phyloP scores from a whole-genome alignment of 2,113 vertebrate species.

The Capra hircus region DNA sequence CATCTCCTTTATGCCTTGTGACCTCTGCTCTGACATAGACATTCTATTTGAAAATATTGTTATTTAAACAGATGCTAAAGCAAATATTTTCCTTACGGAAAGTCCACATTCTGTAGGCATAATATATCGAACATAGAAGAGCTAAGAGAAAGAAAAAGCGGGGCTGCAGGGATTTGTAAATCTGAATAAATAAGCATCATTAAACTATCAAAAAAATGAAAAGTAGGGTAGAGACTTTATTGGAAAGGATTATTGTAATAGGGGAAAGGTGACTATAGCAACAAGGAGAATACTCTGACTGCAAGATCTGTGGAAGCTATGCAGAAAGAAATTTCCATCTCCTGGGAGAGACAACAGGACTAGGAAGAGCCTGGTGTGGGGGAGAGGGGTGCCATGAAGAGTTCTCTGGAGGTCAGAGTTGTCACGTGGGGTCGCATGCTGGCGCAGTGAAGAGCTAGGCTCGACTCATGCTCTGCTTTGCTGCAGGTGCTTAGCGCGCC shows the following conservation, averaged over 20 bases:
- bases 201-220: not conserved
- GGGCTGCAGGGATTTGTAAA: not conserved
- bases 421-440: not conserved
- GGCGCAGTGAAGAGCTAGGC: not conserved
- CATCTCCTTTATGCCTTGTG: not conserved
- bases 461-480: rapidly evolving
- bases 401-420: not conserved
- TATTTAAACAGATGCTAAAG: not conserved
- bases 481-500: rapidly evolving
- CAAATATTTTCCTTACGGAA: not conserved
- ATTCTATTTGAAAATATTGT: not conserved
- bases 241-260: not conserved
- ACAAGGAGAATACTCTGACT: not conserved
- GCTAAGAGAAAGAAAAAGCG: not conserved
- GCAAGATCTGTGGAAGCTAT: not conserved
- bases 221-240: not conserved
- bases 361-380: rapidly evolving
- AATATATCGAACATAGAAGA: not conserved
- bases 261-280: too few species aligned
- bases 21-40: not conserved
- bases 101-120: not conserved
- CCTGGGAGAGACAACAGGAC: not conserved
- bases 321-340: not conserved
- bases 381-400: not conserved
- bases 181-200: not conserved